Conservation (phyloP, 2,797 vertebrate genomes). For the Tapirus indicus region DNA sequence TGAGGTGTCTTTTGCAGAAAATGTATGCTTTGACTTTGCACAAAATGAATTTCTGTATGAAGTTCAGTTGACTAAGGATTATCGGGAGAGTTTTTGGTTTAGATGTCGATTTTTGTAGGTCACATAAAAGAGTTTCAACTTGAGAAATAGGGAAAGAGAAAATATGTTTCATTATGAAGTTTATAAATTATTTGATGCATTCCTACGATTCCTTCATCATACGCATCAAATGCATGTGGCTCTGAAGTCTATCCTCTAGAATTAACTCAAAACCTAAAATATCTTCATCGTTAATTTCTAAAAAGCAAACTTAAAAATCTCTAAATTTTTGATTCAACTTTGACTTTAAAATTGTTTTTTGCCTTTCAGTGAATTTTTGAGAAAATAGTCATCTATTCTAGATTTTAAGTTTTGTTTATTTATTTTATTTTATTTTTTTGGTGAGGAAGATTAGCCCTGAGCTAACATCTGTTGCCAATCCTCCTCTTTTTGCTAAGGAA, state of each 20-base stretch:
- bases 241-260: neutral
- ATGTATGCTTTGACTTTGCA: neutral
- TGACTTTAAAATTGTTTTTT: neutral
- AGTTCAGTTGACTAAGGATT: neutral
- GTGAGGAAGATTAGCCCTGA: too few species aligned
- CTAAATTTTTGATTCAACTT: neutral
- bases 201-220: neutral
- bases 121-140: neutral
- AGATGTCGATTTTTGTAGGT: neutral
- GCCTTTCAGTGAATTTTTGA: neutral
- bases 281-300: neutral
- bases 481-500: too few species aligned
- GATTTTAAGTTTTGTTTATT: constrained; percentile 14
- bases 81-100: neutral
- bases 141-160: neutral
- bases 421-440: neutral
- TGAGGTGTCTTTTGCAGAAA: constrained; percentile 20
- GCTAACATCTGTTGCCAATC: too few species aligned
- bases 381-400: neutral
- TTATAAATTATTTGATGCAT: neutral
- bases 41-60: neutral
- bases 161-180: neutral
- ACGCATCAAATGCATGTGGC: neutral
- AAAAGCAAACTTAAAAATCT: neutral
- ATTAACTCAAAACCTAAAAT: constrained; percentile 9